These are phyloP conservation scores for Pardalotus punctatus DNA, from an alignment of 2,113 vertebrate genomes.

Conservation along the genomic window DNA sequence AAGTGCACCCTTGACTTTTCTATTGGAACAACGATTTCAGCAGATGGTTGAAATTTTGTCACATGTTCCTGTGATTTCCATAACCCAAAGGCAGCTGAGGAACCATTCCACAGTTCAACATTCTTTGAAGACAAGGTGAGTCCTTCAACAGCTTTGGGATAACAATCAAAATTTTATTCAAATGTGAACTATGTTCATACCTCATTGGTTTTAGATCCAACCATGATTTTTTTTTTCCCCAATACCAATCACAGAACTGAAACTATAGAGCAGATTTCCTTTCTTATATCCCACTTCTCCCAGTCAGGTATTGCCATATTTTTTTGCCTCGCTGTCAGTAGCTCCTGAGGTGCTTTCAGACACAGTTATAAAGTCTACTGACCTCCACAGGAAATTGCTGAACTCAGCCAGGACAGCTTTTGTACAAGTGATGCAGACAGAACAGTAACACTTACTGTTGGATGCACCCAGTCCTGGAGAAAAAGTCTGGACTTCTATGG, in stretches of 20 bases:
- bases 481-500: background rate
- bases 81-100: background rate
- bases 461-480: background rate
- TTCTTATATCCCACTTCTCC: background rate
- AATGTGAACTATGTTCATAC: background rate
- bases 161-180: background rate
- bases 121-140: background rate
- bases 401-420: background rate
- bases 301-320: background rate
- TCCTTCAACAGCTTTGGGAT: background rate
- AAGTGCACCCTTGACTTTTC: background rate
- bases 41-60: conserved; percentile 2
- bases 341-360: background rate
- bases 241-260: background rate
- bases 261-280: background rate
- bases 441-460: background rate
- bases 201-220: background rate
- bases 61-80: background rate
- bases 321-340: background rate
- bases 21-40: background rate
- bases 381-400: background rate
- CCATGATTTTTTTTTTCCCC: background rate
- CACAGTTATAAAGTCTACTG: background rate
- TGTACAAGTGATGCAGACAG: background rate
- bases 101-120: background rate